Evolutionary conservation across 2,888 invertebrate species (phyloP).

Genomic region (Parnassius glacialis): DNA sequence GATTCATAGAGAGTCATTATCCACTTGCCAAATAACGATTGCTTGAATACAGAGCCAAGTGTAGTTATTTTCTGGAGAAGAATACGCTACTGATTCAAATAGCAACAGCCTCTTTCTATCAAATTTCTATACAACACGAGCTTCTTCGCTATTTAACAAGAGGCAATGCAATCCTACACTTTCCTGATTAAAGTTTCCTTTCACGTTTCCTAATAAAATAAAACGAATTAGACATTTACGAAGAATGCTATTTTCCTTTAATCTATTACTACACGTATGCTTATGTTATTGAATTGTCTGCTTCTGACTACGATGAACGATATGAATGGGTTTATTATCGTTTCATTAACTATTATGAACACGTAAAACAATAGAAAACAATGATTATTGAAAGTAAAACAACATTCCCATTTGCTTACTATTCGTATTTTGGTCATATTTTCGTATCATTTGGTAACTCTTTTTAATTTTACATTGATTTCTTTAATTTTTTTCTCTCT

Average conservation of each 20-base stretch:
- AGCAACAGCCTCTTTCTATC: no score
- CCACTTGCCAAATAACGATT: no score
- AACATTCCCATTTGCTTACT: slow-evolving; percentile 22
- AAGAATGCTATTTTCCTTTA: slow-evolving; percentile 15
- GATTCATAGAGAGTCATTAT: no score
- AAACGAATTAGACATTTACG: slow-evolving; percentile 1
- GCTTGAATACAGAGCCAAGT: no score
- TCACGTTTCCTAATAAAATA: no score
- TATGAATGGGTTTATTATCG: slow-evolving; percentile 25
- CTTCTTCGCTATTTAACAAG: no score
- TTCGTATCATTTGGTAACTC: slow-evolving; percentile 1
- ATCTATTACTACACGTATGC: slow-evolving; percentile 17
- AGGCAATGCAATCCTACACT: no score
- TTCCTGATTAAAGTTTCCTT: no score
- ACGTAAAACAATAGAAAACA: slow-evolving; percentile 28
- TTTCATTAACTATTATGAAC: slow-evolving; percentile 26
- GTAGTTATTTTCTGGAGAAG: no score
- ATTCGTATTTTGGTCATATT: slow-evolving; percentile 1
- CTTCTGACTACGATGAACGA: slow-evolving; percentile 12
- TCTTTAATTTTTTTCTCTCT: not conserved
- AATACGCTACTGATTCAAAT: no score
- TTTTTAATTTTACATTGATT: not conserved
- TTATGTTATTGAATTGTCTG: slow-evolving; percentile 25
- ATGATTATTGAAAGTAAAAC: slow-evolving; percentile 25
- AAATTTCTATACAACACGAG: no score